Conservation (phyloP, 2,888 invertebrate genomes). For the Allacma fusca region DNA sequence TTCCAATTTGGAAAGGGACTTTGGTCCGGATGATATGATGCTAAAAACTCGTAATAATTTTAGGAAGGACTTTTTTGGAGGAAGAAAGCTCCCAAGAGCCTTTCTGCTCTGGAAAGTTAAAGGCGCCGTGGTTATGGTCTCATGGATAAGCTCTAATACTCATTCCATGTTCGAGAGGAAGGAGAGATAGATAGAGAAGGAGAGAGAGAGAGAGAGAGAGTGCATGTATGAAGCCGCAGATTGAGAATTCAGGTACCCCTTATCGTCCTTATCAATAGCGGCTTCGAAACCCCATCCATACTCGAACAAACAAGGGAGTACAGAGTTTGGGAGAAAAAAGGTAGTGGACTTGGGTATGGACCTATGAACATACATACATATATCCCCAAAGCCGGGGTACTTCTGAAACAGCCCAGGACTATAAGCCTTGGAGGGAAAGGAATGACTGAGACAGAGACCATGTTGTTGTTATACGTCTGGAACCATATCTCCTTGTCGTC, state of each 20-base stretch:
- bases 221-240: conserved; percentile 1
- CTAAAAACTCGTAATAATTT: too few relatives aligned
- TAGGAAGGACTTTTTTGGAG: too few relatives aligned
- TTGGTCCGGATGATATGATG: too few relatives aligned
- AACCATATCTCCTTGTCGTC: conserved; percentile 1
- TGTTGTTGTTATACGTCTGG: conserved; percentile 14
- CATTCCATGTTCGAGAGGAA: conserved; percentile 1
- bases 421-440: too few relatives aligned
- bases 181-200: background rate
- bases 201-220: background rate
- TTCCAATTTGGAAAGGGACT: too few relatives aligned
- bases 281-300: background rate
- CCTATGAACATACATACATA: too few relatives aligned
- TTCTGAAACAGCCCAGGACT: too few relatives aligned
- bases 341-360: too few relatives aligned
- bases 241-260: conserved; percentile 34
- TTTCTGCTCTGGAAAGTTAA: too few relatives aligned
- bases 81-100: background rate
- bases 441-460: background rate
- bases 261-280: conserved; percentile 18
- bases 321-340: too few relatives aligned
- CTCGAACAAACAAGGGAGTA: too few relatives aligned
- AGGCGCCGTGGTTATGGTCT: conserved; percentile 4
- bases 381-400: too few relatives aligned
- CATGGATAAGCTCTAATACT: conserved; percentile 19